These are phyloP conservation scores for Bugula neritina DNA, from an alignment of 2,888 invertebrate genomes.

Conservation along the genomic window DNA sequence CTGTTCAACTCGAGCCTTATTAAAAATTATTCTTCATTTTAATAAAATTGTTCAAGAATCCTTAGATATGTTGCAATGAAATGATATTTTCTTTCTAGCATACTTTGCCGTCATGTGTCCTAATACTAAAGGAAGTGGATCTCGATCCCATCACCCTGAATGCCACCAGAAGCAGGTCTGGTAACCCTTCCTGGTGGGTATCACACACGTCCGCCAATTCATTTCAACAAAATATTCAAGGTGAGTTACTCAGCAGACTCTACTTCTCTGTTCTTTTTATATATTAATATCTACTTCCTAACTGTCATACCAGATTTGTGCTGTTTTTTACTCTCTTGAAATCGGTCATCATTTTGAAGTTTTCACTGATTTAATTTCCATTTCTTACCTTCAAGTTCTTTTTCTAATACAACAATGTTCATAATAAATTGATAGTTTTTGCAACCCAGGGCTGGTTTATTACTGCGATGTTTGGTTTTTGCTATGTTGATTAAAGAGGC, in stretches of 20 bases:
- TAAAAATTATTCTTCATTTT: too few relatives aligned
- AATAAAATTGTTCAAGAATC: too few relatives aligned
- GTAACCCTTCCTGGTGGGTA: background rate
- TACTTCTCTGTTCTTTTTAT: background rate
- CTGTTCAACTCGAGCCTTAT: too few relatives aligned
- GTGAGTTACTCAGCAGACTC: background rate
- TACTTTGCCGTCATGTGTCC: background rate
- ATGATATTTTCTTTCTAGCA: background rate
- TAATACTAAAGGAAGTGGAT: background rate
- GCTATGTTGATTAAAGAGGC: too few relatives aligned
- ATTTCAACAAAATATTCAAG: constrained; percentile 19
- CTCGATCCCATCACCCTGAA: background rate
- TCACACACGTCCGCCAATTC: background rate
- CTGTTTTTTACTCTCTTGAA: background rate
- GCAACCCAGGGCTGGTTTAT: too few relatives aligned
- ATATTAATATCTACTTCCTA: background rate
- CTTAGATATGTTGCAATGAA: background rate
- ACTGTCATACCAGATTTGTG: background rate
- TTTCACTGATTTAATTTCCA: background rate
- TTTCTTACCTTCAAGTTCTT: background rate
- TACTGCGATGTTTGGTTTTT: too few relatives aligned
- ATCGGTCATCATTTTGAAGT: background rate
- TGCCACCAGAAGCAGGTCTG: background rate
- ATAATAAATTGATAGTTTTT: too few relatives aligned
- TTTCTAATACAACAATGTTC: too few relatives aligned